A percentile compares a stretch with the other conserved stretches of the same genome.
Evolutionary conservation across 2,113 vertebrate species (phyloP).

Genomic region (Calonectris borealis): DNA sequence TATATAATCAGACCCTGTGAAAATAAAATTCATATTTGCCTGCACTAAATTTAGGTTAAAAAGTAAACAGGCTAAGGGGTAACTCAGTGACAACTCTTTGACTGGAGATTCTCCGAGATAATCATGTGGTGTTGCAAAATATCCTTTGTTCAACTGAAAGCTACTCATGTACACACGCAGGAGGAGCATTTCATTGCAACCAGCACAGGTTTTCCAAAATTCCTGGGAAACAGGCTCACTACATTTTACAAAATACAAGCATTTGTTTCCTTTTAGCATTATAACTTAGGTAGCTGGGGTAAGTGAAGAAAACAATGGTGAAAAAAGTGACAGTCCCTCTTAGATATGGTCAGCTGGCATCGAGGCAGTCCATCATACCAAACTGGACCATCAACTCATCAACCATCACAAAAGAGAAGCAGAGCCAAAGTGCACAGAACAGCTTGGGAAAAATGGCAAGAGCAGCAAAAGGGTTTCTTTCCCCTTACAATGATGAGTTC

Average conservation of each 20-base stretch:
- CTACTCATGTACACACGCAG: accelerated
- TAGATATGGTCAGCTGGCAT: not conserved
- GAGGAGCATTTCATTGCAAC: not conserved
- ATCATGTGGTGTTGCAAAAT: not conserved
- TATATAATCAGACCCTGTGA: not conserved
- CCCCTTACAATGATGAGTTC: not conserved
- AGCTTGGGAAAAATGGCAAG: not conserved
- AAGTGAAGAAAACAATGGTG: not conserved
- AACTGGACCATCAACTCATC: not conserved
- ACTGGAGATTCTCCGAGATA: not conserved
- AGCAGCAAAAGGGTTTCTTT: not conserved
- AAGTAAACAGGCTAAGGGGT: not conserved
- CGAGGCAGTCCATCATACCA: not conserved
- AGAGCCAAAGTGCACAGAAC: not conserved
- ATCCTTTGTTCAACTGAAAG: not conserved
- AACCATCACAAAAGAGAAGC: not conserved
- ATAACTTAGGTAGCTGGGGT: not conserved
- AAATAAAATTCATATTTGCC: not conserved
- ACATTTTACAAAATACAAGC: not conserved
- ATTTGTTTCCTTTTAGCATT: not conserved
- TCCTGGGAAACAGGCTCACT: not conserved
- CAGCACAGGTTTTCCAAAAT: not conserved
- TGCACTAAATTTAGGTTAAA: not conserved
- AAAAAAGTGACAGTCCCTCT: not conserved
- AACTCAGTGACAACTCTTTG: not conserved